Base-by-base conservation (phyloP, 2,888 invertebrate genomes). In the Tromatobia lineatoria region DNA sequence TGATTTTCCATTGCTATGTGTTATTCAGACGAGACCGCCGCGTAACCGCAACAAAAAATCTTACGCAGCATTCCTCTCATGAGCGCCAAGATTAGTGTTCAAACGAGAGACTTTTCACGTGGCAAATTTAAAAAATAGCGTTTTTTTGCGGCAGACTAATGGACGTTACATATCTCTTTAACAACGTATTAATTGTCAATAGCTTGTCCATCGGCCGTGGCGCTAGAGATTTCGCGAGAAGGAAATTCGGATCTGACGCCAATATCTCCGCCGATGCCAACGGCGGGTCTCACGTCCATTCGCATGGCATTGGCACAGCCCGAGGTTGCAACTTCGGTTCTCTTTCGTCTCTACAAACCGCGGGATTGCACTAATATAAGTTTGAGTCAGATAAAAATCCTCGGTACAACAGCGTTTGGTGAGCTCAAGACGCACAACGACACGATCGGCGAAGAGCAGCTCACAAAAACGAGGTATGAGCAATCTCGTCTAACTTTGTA, bases 321-420 rank as follows among this genome's bases (percentile, higher is more conserved):
- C 1, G 97, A 98, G 94, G 97, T 98, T 18, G 98, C 97, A 57
- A 97, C 97, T 82, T 96, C 97, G 57, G 97, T 99, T 80, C 96
- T 98, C 75, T 94, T 98, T 10, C 94, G 96, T 42, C 94, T 97
- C 25, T 98, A 97, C 93, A 97, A 97, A 92, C 98, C 99, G 0
- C 95, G 97, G 47, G 98, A 98, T 91, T 97, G 97, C n/a, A 96
- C 96, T 88, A 98, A 97, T 90, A 97, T 99, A 92, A 98, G 98
- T 6, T 94, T 99, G 57, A 96, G 98, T 83, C 98, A 98, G 94
- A 96, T 99, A 86, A 95, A 97, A 3, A 94, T 99, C 70, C 94
- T 98, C 59, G 99, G 98, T 0, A 97, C 96, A 82, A 97, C 98
- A 4, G 97, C 98, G 1, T 98, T 98, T 93, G 95, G 96, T n/a